Evolutionary conservation across 92 coral and sea anemone species (phyloP), one percentile per base, ranked within the genome.

Genomic region (Porites rus): DNA sequence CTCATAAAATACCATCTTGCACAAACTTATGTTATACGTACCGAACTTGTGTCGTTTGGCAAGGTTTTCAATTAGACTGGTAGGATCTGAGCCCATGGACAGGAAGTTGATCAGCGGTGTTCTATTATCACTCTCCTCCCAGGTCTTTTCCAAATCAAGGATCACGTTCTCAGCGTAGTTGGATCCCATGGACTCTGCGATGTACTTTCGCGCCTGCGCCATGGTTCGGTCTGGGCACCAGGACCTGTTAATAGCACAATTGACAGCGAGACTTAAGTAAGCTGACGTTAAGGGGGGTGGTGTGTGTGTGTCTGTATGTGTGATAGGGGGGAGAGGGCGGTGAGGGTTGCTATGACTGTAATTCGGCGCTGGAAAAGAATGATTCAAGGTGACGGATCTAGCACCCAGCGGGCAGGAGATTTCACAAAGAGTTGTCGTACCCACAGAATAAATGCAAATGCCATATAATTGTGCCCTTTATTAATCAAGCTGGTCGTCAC

Each of bases 51-150:
- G 99, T 78, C 94, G 92, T 79, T 97, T 97, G 51, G 99, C 99
- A 59, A 95, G 83, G 67, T 88, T 87, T 77, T 95, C 98, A 81
- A 97, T 97, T 61, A 92, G 92, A 24, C 94, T 96, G 13, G 99
- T 97, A 4, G 99, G 99, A 84, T 97, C 99, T 67, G 99, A 94
- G 82, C 99, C 99, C 99, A 97, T 97, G 69, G 99, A 97, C 88
- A 97, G 84, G 75, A 97, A 93, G 85, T 96, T 95, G 82, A 97
- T 77, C 93, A 97, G 92, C 75, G 99, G 99, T 79, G 99, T 97
- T 62, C 92, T 91, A 88, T 86, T 89, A 75, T 92, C 98, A 58
- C 95, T 94, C 79, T 97, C 99, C 78, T 97, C 99, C 95, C 98
- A 96, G 64, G 93, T 97, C 87, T 93, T 97, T 90, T 97, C 99